Evolutionary conservation across 2,888 invertebrate genomes (phyloP).

Genomic region (Caenorhabditis imperialis): DNA sequence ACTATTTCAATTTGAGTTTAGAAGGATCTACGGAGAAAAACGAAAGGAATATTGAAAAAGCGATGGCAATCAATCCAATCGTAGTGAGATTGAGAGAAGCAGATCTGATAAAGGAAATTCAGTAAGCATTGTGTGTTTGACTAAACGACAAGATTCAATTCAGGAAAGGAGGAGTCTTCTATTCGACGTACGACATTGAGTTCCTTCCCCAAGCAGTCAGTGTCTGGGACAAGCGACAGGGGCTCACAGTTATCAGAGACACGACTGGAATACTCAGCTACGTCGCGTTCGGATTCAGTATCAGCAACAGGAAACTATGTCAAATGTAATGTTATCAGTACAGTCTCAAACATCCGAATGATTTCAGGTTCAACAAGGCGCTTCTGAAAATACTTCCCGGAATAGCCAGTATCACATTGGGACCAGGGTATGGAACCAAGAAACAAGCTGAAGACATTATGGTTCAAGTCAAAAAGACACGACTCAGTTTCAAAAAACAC

Average conservation of each 20-base stretch:
- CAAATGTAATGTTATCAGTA: too few species aligned
- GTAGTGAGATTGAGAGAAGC: slow-evolving; percentile 46
- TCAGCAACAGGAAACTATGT: slow-evolving; percentile 58
- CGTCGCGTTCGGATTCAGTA: slow-evolving; percentile 65
- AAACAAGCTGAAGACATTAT: slow-evolving; percentile 56
- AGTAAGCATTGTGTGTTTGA: slow-evolving; percentile 23
- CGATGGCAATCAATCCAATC: slow-evolving; percentile 57
- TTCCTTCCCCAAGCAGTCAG: slow-evolving; percentile 59
- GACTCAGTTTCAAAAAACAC: slow-evolving; percentile 52
- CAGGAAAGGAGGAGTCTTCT: slow-evolving; percentile 65
- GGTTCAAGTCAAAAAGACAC: slow-evolving; percentile 58
- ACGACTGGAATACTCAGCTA: slow-evolving; percentile 62
- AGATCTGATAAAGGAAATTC: slow-evolving; percentile 54
- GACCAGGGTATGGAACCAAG: slow-evolving; percentile 60
- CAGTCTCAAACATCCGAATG: too few species aligned
- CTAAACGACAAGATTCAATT: not conserved
- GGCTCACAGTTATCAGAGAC: slow-evolving; percentile 62
- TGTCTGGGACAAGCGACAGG: slow-evolving; percentile 59
- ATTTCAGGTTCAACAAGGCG: slow-evolving; percentile 63
- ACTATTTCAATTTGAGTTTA: slow-evolving; percentile 56
- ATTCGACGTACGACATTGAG: slow-evolving; percentile 64
- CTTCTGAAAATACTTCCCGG: slow-evolving; percentile 64
- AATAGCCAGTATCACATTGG: slow-evolving; percentile 58
- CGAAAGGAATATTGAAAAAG: slow-evolving; percentile 46
- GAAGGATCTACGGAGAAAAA: slow-evolving; percentile 62